phyloP scores from a whole-genome alignment of 2,888 invertebrate species.

The Cerastoderma edule region DNA sequence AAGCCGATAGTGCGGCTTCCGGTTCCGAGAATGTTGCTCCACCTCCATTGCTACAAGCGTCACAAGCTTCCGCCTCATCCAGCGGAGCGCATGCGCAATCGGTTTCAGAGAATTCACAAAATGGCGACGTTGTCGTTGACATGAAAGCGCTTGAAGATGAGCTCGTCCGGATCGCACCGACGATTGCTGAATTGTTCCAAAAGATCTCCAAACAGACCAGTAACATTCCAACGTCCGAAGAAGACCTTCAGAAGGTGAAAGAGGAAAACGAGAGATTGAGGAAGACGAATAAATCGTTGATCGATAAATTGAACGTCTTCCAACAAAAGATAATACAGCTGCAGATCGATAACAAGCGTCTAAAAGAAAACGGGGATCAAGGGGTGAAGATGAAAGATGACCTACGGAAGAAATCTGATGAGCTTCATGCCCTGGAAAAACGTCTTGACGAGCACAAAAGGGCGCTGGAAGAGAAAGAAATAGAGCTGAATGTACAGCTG shows the following conservation, averaged over 20 bases:
- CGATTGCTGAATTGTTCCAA: slow-evolving; percentile 69
- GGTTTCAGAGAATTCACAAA: no score
- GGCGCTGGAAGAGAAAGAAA: slow-evolving; percentile 66
- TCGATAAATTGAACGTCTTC: slow-evolving; percentile 68
- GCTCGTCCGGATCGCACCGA: slow-evolving; percentile 67
- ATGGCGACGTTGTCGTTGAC: slow-evolving; percentile 46
- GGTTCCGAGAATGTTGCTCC: not conserved
- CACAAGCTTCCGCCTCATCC: slow-evolving; percentile 10
- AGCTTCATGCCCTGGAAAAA: slow-evolving; percentile 60
- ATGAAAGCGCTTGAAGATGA: slow-evolving; percentile 68
- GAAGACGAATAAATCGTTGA: slow-evolving; percentile 67
- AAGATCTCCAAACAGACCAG: slow-evolving; percentile 64
- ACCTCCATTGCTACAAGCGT: not conserved
- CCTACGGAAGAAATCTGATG: slow-evolving; percentile 57
- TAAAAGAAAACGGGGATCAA: slow-evolving; percentile 61
- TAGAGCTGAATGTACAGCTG: slow-evolving; percentile 65
- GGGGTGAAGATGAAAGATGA: slow-evolving; percentile 58
- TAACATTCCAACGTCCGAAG: slow-evolving; percentile 61
- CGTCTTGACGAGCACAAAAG: slow-evolving; percentile 65
- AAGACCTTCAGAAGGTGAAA: slow-evolving; percentile 65
- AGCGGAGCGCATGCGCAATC: slow-evolving; percentile 17
- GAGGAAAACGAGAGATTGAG: slow-evolving; percentile 68
- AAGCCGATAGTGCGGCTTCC: slow-evolving; percentile 10
- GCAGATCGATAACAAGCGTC: slow-evolving; percentile 67
- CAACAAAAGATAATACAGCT: slow-evolving; percentile 69